Conservation (phyloP, 2,113 vertebrate species). For the Carassius carassius region DNA sequence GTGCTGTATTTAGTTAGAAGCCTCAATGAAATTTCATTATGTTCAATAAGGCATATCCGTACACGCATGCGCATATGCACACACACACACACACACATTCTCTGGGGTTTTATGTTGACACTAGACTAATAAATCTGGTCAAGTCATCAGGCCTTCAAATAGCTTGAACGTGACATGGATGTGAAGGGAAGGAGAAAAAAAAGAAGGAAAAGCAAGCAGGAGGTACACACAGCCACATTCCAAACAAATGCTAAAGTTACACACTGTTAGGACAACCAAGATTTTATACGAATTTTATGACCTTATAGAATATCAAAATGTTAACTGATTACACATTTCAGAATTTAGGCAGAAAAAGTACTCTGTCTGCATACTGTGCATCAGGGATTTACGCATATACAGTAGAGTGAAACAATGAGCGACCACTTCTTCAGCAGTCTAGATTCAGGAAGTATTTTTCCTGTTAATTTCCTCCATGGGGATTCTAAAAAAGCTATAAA, state of each 20-base stretch:
- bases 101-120: constrained; percentile 13
- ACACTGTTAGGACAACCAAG: neutral
- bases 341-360: neutral
- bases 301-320: neutral
- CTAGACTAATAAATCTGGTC: constrained; percentile 28
- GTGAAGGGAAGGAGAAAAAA: neutral
- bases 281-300: neutral
- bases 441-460: neutral
- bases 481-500: neutral
- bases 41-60: neutral
- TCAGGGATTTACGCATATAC: neutral
- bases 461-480: neutral
- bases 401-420: neutral
- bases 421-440: neutral
- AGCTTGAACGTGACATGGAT: constrained; percentile 4
- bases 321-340: neutral
- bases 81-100: neutral
- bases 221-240: neutral
- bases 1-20: neutral
- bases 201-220: neutral
- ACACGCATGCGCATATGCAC: neutral
- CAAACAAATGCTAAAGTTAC: neutral
- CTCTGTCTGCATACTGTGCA: neutral
- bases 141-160: constrained; percentile 33
- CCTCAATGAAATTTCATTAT: constrained; percentile 18